These are phyloP conservation scores for Trichacis sp. DNA, from an alignment of 2,888 invertebrate species.

Conservation along the genomic window DNA sequence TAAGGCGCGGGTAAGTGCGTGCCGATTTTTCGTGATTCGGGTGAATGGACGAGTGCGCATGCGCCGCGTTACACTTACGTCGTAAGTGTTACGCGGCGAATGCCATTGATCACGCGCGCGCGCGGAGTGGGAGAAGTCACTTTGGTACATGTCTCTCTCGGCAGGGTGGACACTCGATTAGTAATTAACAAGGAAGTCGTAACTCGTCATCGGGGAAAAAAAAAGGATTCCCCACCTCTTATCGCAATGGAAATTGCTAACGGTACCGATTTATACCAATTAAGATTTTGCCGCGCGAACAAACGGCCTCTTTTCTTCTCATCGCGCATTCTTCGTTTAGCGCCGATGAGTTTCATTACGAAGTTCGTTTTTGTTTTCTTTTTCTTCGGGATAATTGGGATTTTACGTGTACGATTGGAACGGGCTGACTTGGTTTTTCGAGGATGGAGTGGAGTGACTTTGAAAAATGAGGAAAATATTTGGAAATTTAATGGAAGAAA, in stretches of 20 bases:
- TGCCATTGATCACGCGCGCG: constrained; percentile 43
- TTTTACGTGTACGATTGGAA: no score
- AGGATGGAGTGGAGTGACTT: no score
- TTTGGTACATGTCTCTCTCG: constrained; percentile 27
- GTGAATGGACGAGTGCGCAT: constrained; percentile 64
- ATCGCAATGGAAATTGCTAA: constrained; percentile 65
- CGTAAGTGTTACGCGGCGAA: constrained; percentile 33
- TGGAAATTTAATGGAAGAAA: background rate
- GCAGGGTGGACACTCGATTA: constrained; percentile 52
- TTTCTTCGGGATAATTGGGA: no score
- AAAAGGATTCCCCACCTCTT: constrained; percentile 48
- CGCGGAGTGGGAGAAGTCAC: constrained; percentile 13
- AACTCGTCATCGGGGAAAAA: constrained; percentile 54
- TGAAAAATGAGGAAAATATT: no score
- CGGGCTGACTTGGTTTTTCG: no score
- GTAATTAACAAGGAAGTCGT: constrained; percentile 64
- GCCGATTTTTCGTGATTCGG: constrained; percentile 65
- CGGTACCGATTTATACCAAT: constrained; percentile 62
- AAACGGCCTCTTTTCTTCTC: constrained; percentile 54
- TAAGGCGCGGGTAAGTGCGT: constrained; percentile 17
- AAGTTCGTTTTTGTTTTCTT: no score
- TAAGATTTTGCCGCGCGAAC: constrained; percentile 59
- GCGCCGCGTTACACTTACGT: constrained; percentile 29
- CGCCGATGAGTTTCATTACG: constrained; percentile 18
- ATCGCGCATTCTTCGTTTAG: background rate